Evolutionary conservation across 2,797 vertebrate species (phyloP), one percentile per base, ranked within the genome.

Genomic region (Leptatherina wallacei): DNA sequence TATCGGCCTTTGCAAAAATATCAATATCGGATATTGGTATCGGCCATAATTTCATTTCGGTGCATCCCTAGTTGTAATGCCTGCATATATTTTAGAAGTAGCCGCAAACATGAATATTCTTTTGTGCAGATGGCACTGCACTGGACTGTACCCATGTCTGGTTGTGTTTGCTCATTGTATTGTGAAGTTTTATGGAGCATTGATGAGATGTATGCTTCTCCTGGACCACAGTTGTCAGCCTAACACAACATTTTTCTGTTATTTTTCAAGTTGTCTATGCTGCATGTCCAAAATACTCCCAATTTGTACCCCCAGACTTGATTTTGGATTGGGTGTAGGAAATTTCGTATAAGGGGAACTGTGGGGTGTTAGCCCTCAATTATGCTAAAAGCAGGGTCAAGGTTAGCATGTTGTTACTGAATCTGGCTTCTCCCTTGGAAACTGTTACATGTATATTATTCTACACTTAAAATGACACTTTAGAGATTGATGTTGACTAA

Each of bases 261-360:
- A n/a, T 57, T 60, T 79, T 77, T 73, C 22, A 49, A 6, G 32
- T 18, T 13, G 55, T 68, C 33, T 44, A 54, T 49, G 42, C 32
- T 11, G 8, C 18, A 40, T 20, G 64, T 65, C 71, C 72, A 80
- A 73, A 69, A 47, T 16, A 35, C 7, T 64, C 65, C 51, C 60
- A 29, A 32, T 47, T 44, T 59, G 30, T 35, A 72, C 54, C 27
- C 20, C 40, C 1, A 24, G 62, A 78, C 71, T 78, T 72, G 70
- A 75, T 82, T 52, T 81, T 84, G 80, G 76, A 81, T 65, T 27
- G 9, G 55, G 14, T 71, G 30, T 42, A 61, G 73, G 75, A 77
- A 73, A 27, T 27, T 52, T 70, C 0, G 4, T n/a, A 29, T 54
- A 36, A 56, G 77, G 51, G 32, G 33, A 69, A 58, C 78, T 65